Evolutionary conservation across 2,113 vertebrate species (phyloP).

Genomic region (Aegotheles bennettii): DNA sequence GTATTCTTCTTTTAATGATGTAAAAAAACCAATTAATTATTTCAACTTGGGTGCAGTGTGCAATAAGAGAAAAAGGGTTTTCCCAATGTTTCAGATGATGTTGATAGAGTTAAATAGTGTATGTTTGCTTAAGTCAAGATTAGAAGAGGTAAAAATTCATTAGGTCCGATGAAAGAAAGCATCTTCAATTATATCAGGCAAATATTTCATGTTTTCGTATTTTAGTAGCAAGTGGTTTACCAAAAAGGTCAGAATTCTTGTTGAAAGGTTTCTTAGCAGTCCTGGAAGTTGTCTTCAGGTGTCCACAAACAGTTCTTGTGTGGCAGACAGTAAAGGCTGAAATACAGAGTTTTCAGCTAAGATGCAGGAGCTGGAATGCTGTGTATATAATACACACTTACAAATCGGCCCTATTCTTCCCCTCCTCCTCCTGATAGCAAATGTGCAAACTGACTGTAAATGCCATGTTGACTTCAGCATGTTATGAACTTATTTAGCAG

Average conservation of each 20-base stretch:
- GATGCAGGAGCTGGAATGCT: neutral
- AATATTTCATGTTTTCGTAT: neutral
- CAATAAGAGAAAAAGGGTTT: neutral
- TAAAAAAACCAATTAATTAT: neutral
- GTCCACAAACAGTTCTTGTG: neutral
- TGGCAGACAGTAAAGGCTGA: neutral
- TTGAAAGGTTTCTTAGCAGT: neutral
- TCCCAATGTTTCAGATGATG: neutral
- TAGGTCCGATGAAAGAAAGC: neutral
- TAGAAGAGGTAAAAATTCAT: neutral
- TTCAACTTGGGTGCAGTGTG: neutral
- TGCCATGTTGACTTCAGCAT: neutral
- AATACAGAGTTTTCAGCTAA: neutral
- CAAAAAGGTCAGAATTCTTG: neutral
- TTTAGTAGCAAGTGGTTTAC: neutral
- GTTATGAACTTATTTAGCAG: neutral
- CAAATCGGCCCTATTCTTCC: neutral
- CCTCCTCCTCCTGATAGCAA: neutral
- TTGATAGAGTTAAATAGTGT: neutral
- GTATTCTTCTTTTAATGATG: neutral
- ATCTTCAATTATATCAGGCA: neutral
- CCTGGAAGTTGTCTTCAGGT: neutral
- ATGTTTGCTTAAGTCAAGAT: neutral
- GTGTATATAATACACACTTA: neutral
- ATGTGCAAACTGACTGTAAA: neutral